Evolutionary conservation across 1,140 invertebrate genomes (phyloP).

Genomic region (Pseudachorutes palmiensis): DNA sequence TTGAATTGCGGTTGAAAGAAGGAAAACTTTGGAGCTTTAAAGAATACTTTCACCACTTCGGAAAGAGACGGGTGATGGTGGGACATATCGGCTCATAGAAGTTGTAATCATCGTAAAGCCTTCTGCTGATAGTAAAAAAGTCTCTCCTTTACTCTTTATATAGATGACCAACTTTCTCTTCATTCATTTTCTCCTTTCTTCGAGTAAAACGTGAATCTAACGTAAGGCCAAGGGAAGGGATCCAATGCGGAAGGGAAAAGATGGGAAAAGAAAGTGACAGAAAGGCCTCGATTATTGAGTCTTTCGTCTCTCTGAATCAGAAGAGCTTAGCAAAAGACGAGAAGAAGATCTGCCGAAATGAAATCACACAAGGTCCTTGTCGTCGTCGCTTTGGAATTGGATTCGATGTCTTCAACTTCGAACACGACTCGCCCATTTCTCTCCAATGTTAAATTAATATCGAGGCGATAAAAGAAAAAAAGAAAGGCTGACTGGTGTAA

Average conservation of each 20-base stretch:
- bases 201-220: too few relatives aligned
- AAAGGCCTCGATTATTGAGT: neutral
- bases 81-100: too few relatives aligned
- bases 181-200: too few relatives aligned
- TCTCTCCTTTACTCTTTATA: too few relatives aligned
- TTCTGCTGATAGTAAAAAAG: too few relatives aligned
- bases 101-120: too few relatives aligned
- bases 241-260: neutral
- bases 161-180: too few relatives aligned
- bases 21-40: neutral
- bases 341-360: neutral
- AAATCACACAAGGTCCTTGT: neutral
- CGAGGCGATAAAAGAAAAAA: too few relatives aligned
- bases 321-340: neutral
- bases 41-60: neutral
- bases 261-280: neutral
- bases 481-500: neutral
- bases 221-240: too few relatives aligned
- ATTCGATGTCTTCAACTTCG: neutral
- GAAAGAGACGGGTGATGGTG: neutral
- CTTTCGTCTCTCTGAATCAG: neutral
- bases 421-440: too few relatives aligned
- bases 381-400: neutral
- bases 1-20: slow-evolving; percentile 9
- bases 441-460: too few relatives aligned